phyloP scores from a whole-genome alignment of 2,113 vertebrate genomes.

The Sebastes fasciatus region DNA sequence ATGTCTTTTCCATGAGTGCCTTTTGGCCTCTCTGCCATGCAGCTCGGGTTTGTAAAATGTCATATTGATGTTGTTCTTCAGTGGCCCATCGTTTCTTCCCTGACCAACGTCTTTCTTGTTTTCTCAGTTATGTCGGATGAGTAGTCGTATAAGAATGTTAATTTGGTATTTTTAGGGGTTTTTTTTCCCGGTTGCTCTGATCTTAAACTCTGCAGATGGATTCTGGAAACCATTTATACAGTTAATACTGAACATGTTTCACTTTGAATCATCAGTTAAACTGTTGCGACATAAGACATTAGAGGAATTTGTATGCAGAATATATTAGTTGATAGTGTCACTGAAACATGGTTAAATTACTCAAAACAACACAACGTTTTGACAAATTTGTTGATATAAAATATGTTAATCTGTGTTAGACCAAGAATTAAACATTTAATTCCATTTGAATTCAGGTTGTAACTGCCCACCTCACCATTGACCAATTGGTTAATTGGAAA shows the following conservation, averaged over 20 bases:
- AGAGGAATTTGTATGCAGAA: not conserved
- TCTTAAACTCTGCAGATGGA: not conserved
- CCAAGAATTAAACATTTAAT: not conserved
- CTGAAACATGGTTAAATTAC: too few species aligned
- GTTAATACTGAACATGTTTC: constrained; percentile 4
- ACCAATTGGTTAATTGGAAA: not conserved
- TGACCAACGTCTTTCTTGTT: constrained; percentile 13
- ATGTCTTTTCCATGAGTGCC: not conserved
- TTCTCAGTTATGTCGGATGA: not conserved
- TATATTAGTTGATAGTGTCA: too few species aligned
- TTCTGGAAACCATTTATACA: not conserved
- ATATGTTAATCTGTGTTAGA: too few species aligned
- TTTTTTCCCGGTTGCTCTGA: constrained; percentile 9
- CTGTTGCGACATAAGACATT: not conserved
- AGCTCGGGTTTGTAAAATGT: constrained; percentile 10
- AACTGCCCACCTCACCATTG: not conserved
- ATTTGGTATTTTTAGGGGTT: constrained; percentile 1
- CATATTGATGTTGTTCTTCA: not conserved
- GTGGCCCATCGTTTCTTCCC: not conserved
- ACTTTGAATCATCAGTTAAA: too few species aligned
- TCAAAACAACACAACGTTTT: too few species aligned
- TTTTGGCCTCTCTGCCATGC: not conserved
- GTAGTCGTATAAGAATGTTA: constrained; percentile 19
- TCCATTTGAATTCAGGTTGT: not conserved
- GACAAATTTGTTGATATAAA: too few species aligned